A percentile compares a stretch with the other conserved stretches of the same genome.
phyloP scores from a whole-genome alignment of 2,797 vertebrate species.

The Spondyliosoma cantharus region DNA sequence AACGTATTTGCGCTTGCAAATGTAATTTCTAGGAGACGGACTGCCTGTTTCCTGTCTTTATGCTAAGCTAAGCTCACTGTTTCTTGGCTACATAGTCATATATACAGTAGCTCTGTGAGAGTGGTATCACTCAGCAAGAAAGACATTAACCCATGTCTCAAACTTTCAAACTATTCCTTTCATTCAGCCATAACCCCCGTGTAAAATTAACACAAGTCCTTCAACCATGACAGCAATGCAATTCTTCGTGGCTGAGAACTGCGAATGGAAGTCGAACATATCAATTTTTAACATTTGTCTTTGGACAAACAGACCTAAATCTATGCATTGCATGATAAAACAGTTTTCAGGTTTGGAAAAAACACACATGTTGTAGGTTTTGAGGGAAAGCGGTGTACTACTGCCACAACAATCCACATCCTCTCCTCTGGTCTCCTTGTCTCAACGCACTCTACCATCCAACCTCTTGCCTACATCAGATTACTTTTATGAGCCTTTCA shows the following conservation, averaged over 20 bases:
- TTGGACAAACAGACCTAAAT: slow-evolving; percentile 16
- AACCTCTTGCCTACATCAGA: slow-evolving; percentile 22
- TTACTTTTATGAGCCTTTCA: slow-evolving; percentile 25
- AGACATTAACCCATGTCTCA: not conserved
- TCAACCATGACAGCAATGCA: not conserved
- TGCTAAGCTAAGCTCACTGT: slow-evolving; percentile 1
- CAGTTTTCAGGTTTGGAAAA: slow-evolving; percentile 18
- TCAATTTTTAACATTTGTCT: slow-evolving; percentile 1
- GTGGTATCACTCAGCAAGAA: not conserved
- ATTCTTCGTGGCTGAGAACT: slow-evolving; percentile 13
- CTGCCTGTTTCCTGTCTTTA: not conserved
- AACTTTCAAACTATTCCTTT: not conserved
- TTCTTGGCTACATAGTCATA: not conserved
- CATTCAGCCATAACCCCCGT: not conserved
- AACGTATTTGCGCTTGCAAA: no score
- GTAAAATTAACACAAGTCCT: not conserved
- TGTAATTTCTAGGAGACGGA: no score
- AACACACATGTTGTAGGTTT: slow-evolving; percentile 24
- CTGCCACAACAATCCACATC: slow-evolving; percentile 25
- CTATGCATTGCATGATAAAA: slow-evolving; percentile 40
- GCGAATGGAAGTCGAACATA: slow-evolving; percentile 4
- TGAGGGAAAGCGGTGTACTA: slow-evolving; percentile 2
- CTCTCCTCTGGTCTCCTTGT: slow-evolving; percentile 3
- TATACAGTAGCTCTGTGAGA: not conserved
- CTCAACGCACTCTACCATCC: not conserved